A percentile compares a stretch with the other conserved stretches of the same genome.
Evolutionary conservation across 2,797 vertebrate genomes (phyloP).

Genomic region (Limnodromus scolopaceus): DNA sequence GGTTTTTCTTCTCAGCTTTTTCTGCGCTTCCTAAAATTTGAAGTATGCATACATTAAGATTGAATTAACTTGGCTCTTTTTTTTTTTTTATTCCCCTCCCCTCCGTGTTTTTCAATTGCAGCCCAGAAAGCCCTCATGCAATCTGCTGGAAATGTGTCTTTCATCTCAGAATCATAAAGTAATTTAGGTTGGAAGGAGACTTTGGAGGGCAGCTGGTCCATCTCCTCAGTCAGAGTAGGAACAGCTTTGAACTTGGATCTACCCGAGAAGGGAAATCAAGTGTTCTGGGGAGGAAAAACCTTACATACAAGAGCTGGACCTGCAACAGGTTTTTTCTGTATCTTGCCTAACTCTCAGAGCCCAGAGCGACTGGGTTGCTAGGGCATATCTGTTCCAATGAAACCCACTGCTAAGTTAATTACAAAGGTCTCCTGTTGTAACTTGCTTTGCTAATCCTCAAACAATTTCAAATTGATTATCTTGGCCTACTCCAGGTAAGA

Average conservation of each 20-base stretch:
- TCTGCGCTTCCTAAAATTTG: neutral
- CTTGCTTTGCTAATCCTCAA: neutral
- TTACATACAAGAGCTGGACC: neutral
- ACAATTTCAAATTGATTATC: neutral
- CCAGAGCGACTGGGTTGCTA: neutral
- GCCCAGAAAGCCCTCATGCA: neutral
- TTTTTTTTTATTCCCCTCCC: neutral
- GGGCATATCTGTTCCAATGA: neutral
- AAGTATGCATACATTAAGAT: neutral
- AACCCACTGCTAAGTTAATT: neutral
- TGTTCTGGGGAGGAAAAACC: neutral
- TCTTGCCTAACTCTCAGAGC: neutral
- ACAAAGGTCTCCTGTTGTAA: neutral
- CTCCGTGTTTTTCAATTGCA: neutral
- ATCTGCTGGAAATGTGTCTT: neutral
- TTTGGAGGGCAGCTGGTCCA: neutral
- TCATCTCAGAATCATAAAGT: neutral
- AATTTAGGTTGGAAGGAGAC: neutral
- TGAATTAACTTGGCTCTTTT: neutral
- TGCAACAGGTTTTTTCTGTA: neutral
- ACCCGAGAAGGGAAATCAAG: accelerated
- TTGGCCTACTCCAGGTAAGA: neutral
- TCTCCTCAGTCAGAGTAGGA: neutral
- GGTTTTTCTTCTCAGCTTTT: neutral
- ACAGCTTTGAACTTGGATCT: neutral